Percentiles rank a stretch among this genome's conserved stretches.
phyloP scores from a whole-genome alignment of 1,140 invertebrate genomes.

The Pantala flavescens region DNA sequence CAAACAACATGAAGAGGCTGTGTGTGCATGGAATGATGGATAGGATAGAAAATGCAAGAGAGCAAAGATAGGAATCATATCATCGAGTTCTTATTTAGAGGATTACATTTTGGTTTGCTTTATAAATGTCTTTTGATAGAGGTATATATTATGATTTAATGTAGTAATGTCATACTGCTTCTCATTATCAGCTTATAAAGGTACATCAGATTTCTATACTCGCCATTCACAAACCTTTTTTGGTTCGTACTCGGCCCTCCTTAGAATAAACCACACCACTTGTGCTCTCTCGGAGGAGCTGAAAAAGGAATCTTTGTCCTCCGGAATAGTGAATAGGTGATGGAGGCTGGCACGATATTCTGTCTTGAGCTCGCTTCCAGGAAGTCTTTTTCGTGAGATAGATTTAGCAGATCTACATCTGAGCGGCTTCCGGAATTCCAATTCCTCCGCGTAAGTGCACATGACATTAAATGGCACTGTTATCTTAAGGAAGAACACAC shows the following conservation, averaged over 20 bases:
- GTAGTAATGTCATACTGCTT: no score
- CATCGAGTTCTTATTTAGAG: no score
- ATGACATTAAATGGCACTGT: not conserved
- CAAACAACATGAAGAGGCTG: no score
- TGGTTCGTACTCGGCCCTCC: conserved; percentile 38
- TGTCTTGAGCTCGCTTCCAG: not conserved
- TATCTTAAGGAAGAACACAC: not conserved
- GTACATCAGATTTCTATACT: no score
- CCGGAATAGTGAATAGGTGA: not conserved
- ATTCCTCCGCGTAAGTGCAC: not conserved
- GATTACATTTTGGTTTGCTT: no score
- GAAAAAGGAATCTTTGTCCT: conserved; percentile 41
- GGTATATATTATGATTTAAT: no score
- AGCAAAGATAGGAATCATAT: no score
- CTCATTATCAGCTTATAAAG: no score
- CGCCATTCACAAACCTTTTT: no score
- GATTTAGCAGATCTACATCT: not conserved
- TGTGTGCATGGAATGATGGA: no score
- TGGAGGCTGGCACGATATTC: not conserved
- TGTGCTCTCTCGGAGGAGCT: conserved; percentile 77
- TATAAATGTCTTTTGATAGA: no score
- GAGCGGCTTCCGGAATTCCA: not conserved
- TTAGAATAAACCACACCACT: conserved; percentile 87
- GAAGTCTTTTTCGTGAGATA: not conserved
- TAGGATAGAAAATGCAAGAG: no score